Base-by-base conservation (phyloP, 2,888 invertebrate genomes). In the Hydropsyche betteni region DNA sequence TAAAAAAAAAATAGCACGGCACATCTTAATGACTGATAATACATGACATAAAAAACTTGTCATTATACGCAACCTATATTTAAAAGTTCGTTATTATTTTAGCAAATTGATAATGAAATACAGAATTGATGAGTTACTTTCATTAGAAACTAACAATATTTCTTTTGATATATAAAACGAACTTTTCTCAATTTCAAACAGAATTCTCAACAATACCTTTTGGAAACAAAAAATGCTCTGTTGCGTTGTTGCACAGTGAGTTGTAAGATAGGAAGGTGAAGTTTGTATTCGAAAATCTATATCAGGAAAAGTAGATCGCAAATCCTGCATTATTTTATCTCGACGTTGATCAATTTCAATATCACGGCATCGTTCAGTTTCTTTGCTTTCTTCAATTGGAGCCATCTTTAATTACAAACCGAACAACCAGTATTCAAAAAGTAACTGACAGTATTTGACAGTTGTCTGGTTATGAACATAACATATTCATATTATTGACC, bases 191-290 rank as follows among this genome's bases (percentile, higher is more conserved):
- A 69, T 71, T 24, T 24, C 24, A 24, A 24, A 24, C 24, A 24
- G 24, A 24, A 74, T 69, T 70, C 72, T 68, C 2, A 1, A 2
- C 24, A 44, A 24, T 77, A 80, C 80, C 78, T 80, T 80, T 77
- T 74, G 75, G 78, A 78, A 71, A 80, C 79, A 61, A 80, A 80
- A 68, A 79, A 24, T 79, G 38, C 86, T 80, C 76, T 87, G 86
- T 74, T 79, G 81, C 55, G 80, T 81, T 74, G 77, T 81, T 82
- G 84, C 85, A 16, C 84, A 83, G 75, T 83, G 86, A 82, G 87
- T 86, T 82, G 84, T 81, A 2, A 87, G 83, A 81, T 87, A 87
- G 80, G 83, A 86, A 0, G 87, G 85, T 76, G 83, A 82, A 74
- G 80, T 80, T 81, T 85, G 85, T 81, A 84, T 85, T 69, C 85